Base-by-base conservation (phyloP, 2,888 invertebrate genomes). In the Limnephilus auricula region DNA sequence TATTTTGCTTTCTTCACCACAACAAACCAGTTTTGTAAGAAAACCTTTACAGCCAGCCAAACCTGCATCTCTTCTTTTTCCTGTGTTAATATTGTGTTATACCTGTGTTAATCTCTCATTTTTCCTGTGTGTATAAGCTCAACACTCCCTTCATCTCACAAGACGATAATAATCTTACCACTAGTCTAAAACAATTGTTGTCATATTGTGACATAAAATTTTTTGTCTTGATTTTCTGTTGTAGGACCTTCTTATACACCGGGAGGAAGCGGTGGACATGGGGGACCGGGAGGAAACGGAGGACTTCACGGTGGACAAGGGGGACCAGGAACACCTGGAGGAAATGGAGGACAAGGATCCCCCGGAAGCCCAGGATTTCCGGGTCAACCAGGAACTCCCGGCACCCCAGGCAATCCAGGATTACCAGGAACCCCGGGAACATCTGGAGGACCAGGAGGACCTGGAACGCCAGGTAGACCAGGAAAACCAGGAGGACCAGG, bases 361-460 rank as follows among this genome's bases (percentile, higher is more conserved):
- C 93, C 92, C 4, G 93, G 93, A 34, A 87, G 79, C 15, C 93
- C 94, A 13, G 94, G 92, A 40, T 79, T 65, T 15, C 93, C 94
- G 13, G 93, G 92, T 25, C 34, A 37, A 83, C 90, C 90, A 9
- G 92, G 92, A 50, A 25, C 89, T 25, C 89, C 89, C 15, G 89
- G 83, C n/a, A 65, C 32, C 13, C 93, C 93, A 31, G 93, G 93
- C 65, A 92, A 89, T n/a, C 91, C 92, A 50, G 90, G 91, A 12
- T 89, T 92, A 85, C 93, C 94, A 31, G 92, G 91, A 32, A 82
- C 93, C 25, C 94, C 94, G 2, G 94, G 94, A 30, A 84, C 91
- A 37, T 92, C 92, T 15, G 92, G 91, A 9, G 31, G 65, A 45
- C 87, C 87, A 79, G 90, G 93, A n/a, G 65, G 91, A 90, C 90